Evolutionary conservation across 2,113 vertebrate genomes (phyloP).

Genomic region (Vombatus ursinus): DNA sequence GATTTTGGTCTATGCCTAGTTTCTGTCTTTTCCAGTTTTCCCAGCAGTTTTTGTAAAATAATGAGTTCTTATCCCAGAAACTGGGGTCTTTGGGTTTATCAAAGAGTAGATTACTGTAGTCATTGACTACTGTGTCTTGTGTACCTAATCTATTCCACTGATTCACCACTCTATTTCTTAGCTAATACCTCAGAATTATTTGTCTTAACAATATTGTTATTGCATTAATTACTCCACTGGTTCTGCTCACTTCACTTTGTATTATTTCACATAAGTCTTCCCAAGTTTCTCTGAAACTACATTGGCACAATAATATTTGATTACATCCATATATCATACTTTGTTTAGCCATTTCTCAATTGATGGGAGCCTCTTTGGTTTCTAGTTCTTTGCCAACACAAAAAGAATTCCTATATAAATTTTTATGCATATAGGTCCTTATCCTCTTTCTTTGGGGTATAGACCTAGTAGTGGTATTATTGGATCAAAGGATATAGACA

Average conservation of each 20-base stretch:
- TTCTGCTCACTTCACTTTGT: background rate
- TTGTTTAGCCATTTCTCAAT: background rate
- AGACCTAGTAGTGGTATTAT: background rate
- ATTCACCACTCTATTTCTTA: too few relatives aligned
- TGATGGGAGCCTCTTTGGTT: background rate
- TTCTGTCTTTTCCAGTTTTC: too few relatives aligned
- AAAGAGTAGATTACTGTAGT: too few relatives aligned
- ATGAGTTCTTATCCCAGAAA: too few relatives aligned
- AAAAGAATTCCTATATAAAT: background rate
- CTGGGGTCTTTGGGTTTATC: too few relatives aligned
- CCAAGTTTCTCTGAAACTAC: background rate
- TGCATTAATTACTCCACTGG: background rate
- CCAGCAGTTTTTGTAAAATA: too few relatives aligned
- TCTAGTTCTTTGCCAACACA: background rate
- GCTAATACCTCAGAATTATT: background rate
- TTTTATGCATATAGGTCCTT: background rate
- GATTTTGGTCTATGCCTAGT: too few relatives aligned
- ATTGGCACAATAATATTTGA: background rate
- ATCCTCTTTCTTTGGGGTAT: too few relatives aligned
- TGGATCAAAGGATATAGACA: background rate
- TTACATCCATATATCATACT: background rate
- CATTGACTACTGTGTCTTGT: too few relatives aligned
- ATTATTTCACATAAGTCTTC: background rate
- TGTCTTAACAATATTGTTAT: background rate
- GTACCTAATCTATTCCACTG: too few relatives aligned